Evolutionary conservation across 2,797 vertebrate genomes (phyloP), one percentile per base, ranked within the genome.

Genomic region (Cichlasoma orientale): DNA sequence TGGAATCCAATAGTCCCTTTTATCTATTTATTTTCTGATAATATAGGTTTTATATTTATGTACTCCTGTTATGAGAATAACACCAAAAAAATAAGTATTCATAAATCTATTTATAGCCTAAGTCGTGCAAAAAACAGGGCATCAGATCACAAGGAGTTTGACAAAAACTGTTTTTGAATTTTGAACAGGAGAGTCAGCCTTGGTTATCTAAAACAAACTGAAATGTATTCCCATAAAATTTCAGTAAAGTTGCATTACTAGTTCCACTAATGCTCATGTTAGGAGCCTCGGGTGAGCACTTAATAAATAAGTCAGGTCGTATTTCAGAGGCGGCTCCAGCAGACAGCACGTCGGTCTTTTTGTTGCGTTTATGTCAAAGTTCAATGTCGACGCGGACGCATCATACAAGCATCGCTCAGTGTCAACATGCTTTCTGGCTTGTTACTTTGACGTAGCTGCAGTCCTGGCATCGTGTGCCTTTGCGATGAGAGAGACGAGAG

Each of bases 401-500:
- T 57, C 52, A 44, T 11, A n/a, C 29, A 33, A 73, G 79, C 55
- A 19, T 78, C 54, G 72, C 58, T 83, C 59, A 70, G 55, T 54
- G 72, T 70, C 72, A 77, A 63, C 59, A 38, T 74, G 56, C 70
- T 69, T 82, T 29, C 71, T 57, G 29, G 77, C 36, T 68, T 66
- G 54, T 70, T 75, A 50, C 61, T 76, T 74, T 77, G 69, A 79
- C 25, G 6, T 7, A 50, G 75, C 12, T 29, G 31, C 74, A 56
- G 80, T 4, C 41, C 58, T 77, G 75, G 84, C 72, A 79, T 56
- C 6, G 5, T 50, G 47, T 27, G 31, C 53, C 54, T 75, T 4
- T 5, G 19, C 38, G 72, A 77, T 41, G 79, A 25, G 57, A 56
- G 78, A 80, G 71, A 55, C 33, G 27, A 63, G 68, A 92, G 74